Conservation (phyloP, 2,888 invertebrate genomes). For the Taenaris catops region DNA sequence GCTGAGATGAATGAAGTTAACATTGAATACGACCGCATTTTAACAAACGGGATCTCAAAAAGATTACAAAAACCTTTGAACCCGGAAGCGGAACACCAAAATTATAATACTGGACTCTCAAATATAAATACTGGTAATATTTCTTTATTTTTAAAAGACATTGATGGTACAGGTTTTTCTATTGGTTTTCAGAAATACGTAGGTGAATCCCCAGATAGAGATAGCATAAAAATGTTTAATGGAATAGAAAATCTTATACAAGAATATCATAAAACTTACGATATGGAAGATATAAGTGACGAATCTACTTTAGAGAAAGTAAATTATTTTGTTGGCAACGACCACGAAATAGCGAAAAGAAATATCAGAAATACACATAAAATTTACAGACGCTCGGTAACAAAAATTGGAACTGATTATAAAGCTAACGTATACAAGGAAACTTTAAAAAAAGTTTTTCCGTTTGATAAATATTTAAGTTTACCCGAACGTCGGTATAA, state of each 20-base stretch:
- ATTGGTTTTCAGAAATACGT: conserved; percentile 60
- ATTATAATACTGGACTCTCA: conserved; percentile 25
- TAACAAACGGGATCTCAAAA: conserved; percentile 46
- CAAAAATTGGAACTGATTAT: conserved; percentile 1
- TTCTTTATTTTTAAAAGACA: conserved; percentile 51
- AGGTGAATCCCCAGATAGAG: conserved; percentile 53
- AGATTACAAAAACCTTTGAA: conserved; percentile 55
- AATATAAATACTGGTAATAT: conserved; percentile 42
- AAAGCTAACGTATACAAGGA: not conserved
- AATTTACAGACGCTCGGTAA: conserved; percentile 3
- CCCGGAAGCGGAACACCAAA: conserved; percentile 30
- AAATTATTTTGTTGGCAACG: conserved; percentile 16
- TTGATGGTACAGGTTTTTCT: conserved; percentile 58
- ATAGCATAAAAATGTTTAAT: conserved; percentile 52
- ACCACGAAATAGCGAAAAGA: conserved; percentile 19
- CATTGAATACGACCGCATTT: conserved; percentile 43
- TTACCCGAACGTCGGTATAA: not conserved
- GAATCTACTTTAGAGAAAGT: conserved; percentile 19
- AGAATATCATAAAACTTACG: conserved; percentile 48
- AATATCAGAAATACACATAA: conserved; percentile 11
- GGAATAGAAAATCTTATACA: conserved; percentile 52
- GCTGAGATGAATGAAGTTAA: conserved; percentile 49
- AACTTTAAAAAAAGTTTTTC: conserved; percentile 1
- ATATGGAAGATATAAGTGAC: conserved; percentile 24
- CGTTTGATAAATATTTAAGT: conserved; percentile 5